Conservation (phyloP, 1,140 invertebrate species). For the Frieseomelitta varia region DNA sequence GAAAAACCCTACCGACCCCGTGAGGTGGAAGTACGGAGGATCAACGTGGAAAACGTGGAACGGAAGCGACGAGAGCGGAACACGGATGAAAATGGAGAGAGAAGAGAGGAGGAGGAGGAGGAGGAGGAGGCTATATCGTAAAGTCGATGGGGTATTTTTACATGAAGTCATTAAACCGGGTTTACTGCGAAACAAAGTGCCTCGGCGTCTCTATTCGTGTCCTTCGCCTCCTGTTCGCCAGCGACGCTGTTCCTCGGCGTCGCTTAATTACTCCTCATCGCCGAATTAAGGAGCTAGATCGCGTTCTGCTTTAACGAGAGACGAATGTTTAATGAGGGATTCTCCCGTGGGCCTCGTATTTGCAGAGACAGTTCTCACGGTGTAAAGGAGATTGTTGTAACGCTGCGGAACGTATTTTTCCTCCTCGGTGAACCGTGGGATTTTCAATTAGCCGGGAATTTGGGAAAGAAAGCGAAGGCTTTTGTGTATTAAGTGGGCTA, state of each 20-base stretch:
- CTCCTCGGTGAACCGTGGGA: not conserved
- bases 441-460: not conserved
- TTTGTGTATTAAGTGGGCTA: not conserved
- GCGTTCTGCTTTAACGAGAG: slow-evolving; percentile 67
- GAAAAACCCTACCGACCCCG: slow-evolving; percentile 49
- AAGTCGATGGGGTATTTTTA: slow-evolving; percentile 76
- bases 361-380: slow-evolving; percentile 60
- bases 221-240: not conserved
- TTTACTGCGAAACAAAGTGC: slow-evolving; percentile 70
- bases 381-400: slow-evolving; percentile 43
- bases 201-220: not conserved
- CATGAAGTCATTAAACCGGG: slow-evolving; percentile 71
- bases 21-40: slow-evolving; percentile 37
- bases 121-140: slow-evolving; percentile 62
- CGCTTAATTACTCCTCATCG: slow-evolving; percentile 74
- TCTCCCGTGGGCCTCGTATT: slow-evolving; percentile 32
- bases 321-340: slow-evolving; percentile 67
- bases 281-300: slow-evolving; percentile 67
- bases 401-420: not conserved
- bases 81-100: not conserved
- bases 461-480: not conserved
- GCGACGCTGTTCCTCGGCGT: not conserved
- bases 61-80: not conserved
- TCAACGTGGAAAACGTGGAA: not conserved
- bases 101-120: slow-evolving; percentile 13